Percentiles rank a stretch among this genome's conserved stretches.
These are phyloP conservation scores for Anhinga anhinga DNA, from an alignment of 2,113 vertebrate species.

Conservation along the genomic window DNA sequence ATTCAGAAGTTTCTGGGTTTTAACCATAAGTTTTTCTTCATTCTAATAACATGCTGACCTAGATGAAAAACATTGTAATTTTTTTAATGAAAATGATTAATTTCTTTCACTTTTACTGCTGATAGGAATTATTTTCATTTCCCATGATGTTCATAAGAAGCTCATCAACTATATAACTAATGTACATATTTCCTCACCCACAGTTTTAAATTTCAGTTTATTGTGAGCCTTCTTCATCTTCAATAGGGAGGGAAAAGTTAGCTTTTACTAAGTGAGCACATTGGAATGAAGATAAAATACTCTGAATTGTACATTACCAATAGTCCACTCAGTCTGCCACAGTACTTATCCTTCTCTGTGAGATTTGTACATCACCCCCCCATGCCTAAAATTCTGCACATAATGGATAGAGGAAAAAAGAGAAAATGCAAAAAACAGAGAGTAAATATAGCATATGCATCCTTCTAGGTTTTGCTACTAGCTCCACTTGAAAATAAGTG, in stretches of 20 bases:
- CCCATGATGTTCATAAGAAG: background rate
- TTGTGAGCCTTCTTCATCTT: background rate
- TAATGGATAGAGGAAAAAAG: background rate
- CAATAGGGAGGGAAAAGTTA: background rate
- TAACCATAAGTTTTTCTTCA: background rate
- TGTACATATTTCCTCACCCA: background rate
- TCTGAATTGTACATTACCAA: background rate
- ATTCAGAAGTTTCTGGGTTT: background rate
- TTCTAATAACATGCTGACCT: background rate
- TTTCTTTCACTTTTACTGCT: background rate
- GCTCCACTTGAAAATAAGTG: background rate
- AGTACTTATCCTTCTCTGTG: background rate
- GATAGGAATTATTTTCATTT: background rate
- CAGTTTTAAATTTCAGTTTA: background rate
- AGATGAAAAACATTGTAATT: too few relatives aligned
- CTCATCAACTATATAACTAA: background rate
- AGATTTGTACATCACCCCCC: background rate
- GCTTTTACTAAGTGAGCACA: background rate
- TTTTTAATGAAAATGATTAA: too few relatives aligned
- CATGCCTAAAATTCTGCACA: background rate
- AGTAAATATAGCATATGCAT: accelerated
- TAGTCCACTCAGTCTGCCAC: background rate
- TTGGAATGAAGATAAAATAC: background rate
- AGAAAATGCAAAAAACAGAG: accelerated
- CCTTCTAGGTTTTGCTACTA: background rate